Evolutionary conservation across 2,888 invertebrate species (phyloP), one percentile per base, ranked within the genome.

Genomic region (Orchestes rusci): DNA sequence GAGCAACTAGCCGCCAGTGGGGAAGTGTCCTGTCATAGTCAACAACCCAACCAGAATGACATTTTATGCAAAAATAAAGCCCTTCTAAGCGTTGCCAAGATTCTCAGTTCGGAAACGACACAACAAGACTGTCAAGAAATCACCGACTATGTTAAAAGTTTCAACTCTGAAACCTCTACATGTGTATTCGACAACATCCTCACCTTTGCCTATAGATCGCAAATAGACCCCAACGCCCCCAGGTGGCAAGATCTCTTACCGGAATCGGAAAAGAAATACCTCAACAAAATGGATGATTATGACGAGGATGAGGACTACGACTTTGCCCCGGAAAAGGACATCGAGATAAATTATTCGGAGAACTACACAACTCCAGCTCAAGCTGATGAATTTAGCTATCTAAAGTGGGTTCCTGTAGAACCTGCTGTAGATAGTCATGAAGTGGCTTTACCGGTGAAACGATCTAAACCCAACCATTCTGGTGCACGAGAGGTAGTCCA

Each of bases 1-100:
- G 7, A 32, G 4, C 31, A 40, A 23, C 20, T 40, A 5, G 40
- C 40, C n/a, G 15, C 18, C n/a, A 32, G 23, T 20, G 40, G 40
- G 3, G 40, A 31, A 20, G 23, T 23, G 13, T 20, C 1, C 3
- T 5, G 8, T 12, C n/a, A n/a, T 2, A 18, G 2, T 12, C 10
- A 50, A 17, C 31, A 17, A 30, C 38, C 16, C 12, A 15, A 16
- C 2, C 33, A 32, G 13, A 43, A 56, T 15, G 34, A 50, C 15
- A 39, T 53, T 19, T 56, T 53, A 36, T 28, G 33, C 28, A 66
- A 60, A 58, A 67, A 67, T 47, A 54, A 59, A 44, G 63, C 63
- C 12, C 43, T 66, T n/a, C 53, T 64, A 17, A 57, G 55, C 41
- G 53, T 62, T 30, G 56, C 62, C 8, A 61, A 48, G 50, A 46